phyloP scores from a whole-genome alignment of 2,113 vertebrate genomes.

The Calyptommatus sinebrachiatus region DNA sequence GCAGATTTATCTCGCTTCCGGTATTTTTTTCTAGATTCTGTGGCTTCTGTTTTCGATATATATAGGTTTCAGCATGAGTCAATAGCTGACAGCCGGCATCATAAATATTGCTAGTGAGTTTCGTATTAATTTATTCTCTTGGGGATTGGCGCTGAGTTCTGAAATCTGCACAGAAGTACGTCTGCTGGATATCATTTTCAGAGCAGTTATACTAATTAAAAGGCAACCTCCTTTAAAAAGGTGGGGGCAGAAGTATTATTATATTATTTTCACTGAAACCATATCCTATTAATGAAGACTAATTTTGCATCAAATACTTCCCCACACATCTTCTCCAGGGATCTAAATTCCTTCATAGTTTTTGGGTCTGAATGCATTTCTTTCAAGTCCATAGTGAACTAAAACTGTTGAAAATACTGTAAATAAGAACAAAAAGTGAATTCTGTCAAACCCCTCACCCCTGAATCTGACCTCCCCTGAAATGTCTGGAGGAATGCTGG shows the following conservation, averaged over 20 bases:
- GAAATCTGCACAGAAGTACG: not conserved
- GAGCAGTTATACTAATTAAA: slow-evolving; percentile 53
- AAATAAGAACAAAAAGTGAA: too few species aligned
- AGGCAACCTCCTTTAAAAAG: slow-evolving; percentile 25
- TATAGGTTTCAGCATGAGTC: not conserved
- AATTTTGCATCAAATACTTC: slow-evolving; percentile 54
- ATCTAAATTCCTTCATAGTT: too few species aligned
- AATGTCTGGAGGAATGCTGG: too few species aligned
- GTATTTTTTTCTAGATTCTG: not conserved
- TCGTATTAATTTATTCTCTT: not conserved
- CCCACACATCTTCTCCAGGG: slow-evolving; percentile 7
- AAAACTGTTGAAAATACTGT: too few species aligned
- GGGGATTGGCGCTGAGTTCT: accelerated
- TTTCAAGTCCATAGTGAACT: too few species aligned
- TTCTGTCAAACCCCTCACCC: too few species aligned
- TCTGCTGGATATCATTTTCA: slow-evolving; percentile 14
- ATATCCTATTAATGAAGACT: slow-evolving; percentile 62
- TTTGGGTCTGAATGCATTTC: too few species aligned
- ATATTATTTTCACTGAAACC: slow-evolving; percentile 29
- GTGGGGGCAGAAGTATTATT: not conserved
- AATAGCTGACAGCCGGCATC: not conserved
- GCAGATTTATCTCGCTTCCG: not conserved
- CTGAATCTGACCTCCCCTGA: too few species aligned
- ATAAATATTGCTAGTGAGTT: not conserved
- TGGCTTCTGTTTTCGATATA: not conserved